Evolutionary conservation across 2,797 vertebrate genomes (phyloP), one percentile per base, ranked within the genome.

Genomic region (Merluccius polli): DNA sequence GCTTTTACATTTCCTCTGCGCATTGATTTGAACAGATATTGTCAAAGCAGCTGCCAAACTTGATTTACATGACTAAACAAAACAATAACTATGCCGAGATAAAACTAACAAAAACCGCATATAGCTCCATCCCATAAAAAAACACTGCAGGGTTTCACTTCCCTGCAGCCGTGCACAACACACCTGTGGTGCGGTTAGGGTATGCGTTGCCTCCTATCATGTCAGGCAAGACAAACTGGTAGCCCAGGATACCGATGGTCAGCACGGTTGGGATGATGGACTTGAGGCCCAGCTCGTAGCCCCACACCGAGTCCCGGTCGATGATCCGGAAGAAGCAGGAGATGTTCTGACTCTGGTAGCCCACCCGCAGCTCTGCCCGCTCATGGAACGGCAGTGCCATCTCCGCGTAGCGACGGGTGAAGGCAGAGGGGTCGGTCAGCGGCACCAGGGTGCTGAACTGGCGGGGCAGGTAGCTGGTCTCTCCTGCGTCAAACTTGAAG

Each of bases 241-340:
- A 98, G 32, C 97, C 96, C n/a, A 94, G 91, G 78, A 93, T 89
- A 82, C 98, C 94, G 84, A 95, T 92, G 29, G 94, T 95, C 71
- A 94, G 95, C 78, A 97, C 98, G 0, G 98, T 96, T 10, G 98
- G 97, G 75, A 99, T 98, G 48, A 99, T 91, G 11, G 97, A 99
- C 84, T 97, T 98, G 48, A 99, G 93, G 21, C 98, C 98, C 0
- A 99, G 90, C 80, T 99, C 97, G 0, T 99, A 96, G 32, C 97
- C 97, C 98, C 98, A 99, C 48, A 97, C 95, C 0, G 98, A 99
- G 85, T 99, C 97, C 0, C 98, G 94, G 89, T 99, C 97, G n/a
- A 95, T 96, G 68, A 97, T 95, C 67, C 97, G 94, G 88, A 99
- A 98, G 87, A 99, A 98, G 85, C 97, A 98, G 0, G 97, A 98